Evolutionary conservation across 2,888 invertebrate species (phyloP).

Genomic region (Tachina grossa): DNA sequence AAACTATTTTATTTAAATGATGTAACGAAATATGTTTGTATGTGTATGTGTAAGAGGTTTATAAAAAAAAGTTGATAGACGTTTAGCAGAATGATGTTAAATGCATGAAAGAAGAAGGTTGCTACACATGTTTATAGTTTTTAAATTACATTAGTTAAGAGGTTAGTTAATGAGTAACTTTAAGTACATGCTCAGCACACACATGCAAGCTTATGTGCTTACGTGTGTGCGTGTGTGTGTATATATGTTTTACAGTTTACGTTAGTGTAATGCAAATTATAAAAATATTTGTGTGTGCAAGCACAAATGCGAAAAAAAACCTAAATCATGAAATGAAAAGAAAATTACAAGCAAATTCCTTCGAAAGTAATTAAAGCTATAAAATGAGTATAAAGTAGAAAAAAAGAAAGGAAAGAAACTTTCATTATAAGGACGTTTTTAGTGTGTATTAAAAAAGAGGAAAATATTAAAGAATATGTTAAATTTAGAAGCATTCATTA

Average conservation of each 20-base stretch:
- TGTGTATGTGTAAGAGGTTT: neutral
- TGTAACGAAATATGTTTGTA: neutral
- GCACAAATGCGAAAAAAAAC: neutral
- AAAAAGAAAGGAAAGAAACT: neutral
- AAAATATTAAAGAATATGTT: too few species aligned
- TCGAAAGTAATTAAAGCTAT: constrained; percentile 57
- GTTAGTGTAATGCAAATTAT: neutral
- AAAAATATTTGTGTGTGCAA: neutral
- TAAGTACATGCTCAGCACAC: constrained; percentile 25
- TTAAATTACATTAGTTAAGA: constrained; percentile 57
- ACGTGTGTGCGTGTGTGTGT: neutral
- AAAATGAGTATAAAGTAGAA: neutral
- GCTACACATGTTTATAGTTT: neutral
- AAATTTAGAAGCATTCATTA: too few species aligned
- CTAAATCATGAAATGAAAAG: neutral
- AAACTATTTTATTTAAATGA: neutral
- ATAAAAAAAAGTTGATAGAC: constrained; percentile 27
- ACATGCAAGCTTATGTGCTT: neutral
- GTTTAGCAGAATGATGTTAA: constrained; percentile 4
- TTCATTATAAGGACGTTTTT: neutral
- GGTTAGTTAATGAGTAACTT: constrained; percentile 70
- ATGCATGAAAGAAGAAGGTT: neutral
- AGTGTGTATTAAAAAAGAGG: neutral
- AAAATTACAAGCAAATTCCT: constrained; percentile 49
- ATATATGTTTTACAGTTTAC: neutral